Percentiles rank a stretch among this genome's conserved stretches.
These are phyloP conservation scores for Coleophora flavipennella DNA, from an alignment of 2,888 invertebrate species.

Conservation along the genomic window DNA sequence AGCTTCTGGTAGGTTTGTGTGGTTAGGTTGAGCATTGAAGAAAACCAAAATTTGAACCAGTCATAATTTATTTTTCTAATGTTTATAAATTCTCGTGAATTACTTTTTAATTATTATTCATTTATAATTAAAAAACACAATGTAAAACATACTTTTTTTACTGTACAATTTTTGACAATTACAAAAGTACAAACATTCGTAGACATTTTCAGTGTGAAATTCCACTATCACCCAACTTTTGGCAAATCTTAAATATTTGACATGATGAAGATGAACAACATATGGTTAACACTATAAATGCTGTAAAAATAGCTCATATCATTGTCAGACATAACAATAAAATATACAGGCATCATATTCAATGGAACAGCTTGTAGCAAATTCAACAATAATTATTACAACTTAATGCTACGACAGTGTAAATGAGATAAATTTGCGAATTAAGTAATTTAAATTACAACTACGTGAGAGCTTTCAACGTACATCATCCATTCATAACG, in stretches of 20 bases:
- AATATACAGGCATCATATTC: no score
- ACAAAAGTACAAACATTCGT: conserved; percentile 67
- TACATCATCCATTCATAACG: no score
- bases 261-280: not conserved
- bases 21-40: conserved; percentile 11
- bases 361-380: no score
- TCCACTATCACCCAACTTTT: conserved; percentile 22
- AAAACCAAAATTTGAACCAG: conserved; percentile 35
- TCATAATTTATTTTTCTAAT: conserved; percentile 55
- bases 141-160: conserved; percentile 47
- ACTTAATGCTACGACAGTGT: no score
- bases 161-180: conserved; percentile 40
- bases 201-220: conserved; percentile 30
- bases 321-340: no score
- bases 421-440: no score
- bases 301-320: no score
- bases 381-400: no score
- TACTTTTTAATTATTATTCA: conserved; percentile 11
- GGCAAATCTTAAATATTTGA: conserved; percentile 17
- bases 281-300: not conserved
- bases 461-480: no score
- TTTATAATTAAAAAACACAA: conserved; percentile 27
- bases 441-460: no score
- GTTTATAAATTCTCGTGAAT: conserved; percentile 33
- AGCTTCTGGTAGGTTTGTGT: not conserved